Conservation (phyloP, 1,140 invertebrate species). For the Hylaeus anthracinus region DNA sequence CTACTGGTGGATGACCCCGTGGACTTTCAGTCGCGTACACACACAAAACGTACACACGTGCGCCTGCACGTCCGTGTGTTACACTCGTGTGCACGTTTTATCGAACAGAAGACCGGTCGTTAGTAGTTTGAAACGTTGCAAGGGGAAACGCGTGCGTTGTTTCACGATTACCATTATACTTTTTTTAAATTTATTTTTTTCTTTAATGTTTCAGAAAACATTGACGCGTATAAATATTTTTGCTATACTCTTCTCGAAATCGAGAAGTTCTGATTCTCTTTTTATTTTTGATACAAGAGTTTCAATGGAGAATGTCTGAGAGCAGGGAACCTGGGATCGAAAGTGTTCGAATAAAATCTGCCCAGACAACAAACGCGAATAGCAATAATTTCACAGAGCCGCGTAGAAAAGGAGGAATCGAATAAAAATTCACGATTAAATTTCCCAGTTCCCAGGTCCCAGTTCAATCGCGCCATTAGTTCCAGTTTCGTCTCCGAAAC, state of each 20-base stretch:
- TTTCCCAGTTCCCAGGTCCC: not conserved
- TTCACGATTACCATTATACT: slow-evolving; percentile 11
- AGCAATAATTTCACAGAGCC: not conserved
- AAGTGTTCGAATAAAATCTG: too few species aligned
- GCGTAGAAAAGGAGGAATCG: not conserved
- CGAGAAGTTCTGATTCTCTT: too few species aligned
- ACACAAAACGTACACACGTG: not conserved
- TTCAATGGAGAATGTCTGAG: not conserved
- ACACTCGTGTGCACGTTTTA: slow-evolving; percentile 40
- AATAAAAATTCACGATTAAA: not conserved
- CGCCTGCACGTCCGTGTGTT: not conserved
- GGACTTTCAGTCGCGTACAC: slow-evolving; percentile 54
- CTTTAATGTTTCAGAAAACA: not conserved
- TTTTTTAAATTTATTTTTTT: not conserved
- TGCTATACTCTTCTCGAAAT: too few species aligned
- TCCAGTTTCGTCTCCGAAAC: not conserved
- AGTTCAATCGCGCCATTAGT: not conserved
- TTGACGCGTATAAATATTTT: too few species aligned
- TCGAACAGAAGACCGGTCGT: slow-evolving; percentile 58
- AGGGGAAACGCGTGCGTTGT: slow-evolving; percentile 43
- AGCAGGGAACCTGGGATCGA: not conserved
- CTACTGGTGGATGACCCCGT: slow-evolving; percentile 57
- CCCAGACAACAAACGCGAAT: too few species aligned
- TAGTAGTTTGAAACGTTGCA: slow-evolving; percentile 54
- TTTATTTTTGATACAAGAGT: not conserved